phyloP scores from a whole-genome alignment of 2,888 invertebrate species.

The Idaea straminata region DNA sequence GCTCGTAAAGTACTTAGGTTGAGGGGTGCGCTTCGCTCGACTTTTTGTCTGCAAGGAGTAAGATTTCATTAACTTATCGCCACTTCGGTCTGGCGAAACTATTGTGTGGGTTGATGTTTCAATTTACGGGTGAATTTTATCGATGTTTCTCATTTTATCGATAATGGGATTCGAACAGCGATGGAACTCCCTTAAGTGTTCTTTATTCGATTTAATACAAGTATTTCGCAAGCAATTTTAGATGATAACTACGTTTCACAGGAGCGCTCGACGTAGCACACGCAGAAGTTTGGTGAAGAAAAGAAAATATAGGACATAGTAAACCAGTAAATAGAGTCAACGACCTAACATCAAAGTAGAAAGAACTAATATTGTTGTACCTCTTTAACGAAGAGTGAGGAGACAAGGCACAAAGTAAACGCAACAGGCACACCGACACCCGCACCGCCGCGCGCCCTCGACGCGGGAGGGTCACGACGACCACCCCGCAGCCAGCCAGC shows the following conservation, averaged over 20 bases:
- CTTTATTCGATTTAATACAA: background rate
- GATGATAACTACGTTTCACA: background rate
- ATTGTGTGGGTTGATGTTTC: background rate
- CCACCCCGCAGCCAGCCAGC: background rate
- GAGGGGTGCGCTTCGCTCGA: background rate
- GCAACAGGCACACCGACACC: conserved; percentile 41
- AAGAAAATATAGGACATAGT: too few species aligned
- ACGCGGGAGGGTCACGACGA: background rate
- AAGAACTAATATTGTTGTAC: background rate
- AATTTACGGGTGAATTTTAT: background rate
- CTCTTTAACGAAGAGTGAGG: background rate
- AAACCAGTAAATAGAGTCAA: too few species aligned
- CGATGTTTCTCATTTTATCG: background rate
- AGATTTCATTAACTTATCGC: background rate
- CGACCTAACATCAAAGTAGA: too few species aligned
- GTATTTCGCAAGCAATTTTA: background rate
- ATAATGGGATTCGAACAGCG: background rate
- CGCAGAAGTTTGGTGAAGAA: too few species aligned
- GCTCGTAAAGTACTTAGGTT: background rate
- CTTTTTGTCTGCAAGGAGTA: background rate
- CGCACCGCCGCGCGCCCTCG: background rate
- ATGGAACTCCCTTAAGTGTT: too few species aligned
- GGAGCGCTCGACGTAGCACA: too few species aligned
- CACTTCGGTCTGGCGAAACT: background rate
- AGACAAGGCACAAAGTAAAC: conserved; percentile 37